Evolutionary conservation across 2,797 vertebrate species (phyloP).

Genomic region (Eurystomus glaucurus): DNA sequence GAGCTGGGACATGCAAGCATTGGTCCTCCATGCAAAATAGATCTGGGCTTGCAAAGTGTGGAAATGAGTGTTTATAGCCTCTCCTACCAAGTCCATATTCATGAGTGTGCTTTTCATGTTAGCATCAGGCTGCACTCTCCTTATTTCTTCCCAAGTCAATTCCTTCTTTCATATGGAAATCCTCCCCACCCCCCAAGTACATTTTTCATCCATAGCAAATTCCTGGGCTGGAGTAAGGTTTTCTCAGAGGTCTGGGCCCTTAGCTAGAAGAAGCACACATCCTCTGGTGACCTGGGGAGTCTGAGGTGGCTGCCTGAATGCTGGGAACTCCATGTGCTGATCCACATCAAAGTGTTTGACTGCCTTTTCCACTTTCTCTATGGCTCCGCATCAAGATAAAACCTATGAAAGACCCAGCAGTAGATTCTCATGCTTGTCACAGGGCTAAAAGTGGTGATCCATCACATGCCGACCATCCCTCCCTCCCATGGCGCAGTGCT

Average conservation of each 20-base stretch:
- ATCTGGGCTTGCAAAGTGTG: neutral
- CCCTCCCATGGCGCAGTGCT: fast-evolving
- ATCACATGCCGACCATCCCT: neutral
- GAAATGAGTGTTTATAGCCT: neutral
- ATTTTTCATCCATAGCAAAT: neutral
- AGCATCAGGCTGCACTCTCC: neutral
- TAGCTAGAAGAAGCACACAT: neutral
- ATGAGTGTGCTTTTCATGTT: slow-evolving; percentile 44
- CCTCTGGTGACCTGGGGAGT: neutral
- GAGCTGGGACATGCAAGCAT: neutral
- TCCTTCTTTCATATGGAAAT: slow-evolving; percentile 54
- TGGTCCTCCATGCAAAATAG: neutral
- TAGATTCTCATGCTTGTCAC: slow-evolving; percentile 29
- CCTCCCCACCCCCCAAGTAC: neutral
- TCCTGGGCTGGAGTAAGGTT: neutral
- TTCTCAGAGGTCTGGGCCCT: slow-evolving; percentile 27
- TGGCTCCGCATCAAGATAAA: neutral
- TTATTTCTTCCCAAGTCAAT: neutral
- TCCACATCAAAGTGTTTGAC: slow-evolving; percentile 40
- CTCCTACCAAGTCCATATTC: neutral
- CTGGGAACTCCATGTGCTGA: slow-evolving; percentile 20
- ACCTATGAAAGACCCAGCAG: slow-evolving; percentile 10
- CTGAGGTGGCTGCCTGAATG: neutral
- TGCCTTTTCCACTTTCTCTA: slow-evolving; percentile 14
- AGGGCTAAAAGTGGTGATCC: neutral